Evolutionary conservation across 2,888 invertebrate genomes (phyloP).

Genomic region (Conchocele bisecta): DNA sequence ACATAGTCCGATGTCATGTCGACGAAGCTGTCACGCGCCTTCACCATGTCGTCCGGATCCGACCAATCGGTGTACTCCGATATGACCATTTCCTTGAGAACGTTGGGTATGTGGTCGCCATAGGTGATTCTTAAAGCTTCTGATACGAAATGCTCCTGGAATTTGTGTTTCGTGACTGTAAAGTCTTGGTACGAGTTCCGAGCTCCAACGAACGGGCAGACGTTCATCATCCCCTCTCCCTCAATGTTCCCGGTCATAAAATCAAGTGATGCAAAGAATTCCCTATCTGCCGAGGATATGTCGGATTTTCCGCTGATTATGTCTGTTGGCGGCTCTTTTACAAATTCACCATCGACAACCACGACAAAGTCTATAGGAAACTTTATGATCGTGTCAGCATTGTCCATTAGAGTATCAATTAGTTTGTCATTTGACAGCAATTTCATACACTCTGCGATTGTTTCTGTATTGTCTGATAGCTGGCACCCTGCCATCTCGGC

Average conservation of each 20-base stretch:
- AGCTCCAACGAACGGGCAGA: neutral
- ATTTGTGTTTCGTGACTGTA: neutral
- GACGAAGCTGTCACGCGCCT: neutral
- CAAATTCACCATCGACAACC: neutral
- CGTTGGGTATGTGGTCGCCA: neutral
- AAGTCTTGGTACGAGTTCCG: neutral
- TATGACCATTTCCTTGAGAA: neutral
- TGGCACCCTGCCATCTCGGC: neutral
- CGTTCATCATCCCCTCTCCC: neutral
- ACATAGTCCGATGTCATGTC: conserved; percentile 3
- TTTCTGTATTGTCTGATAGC: neutral
- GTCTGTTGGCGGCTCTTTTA: neutral
- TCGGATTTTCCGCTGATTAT: neutral
- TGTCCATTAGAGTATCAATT: neutral
- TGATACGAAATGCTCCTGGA: neutral
- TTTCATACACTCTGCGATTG: neutral
- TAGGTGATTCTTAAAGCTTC: neutral
- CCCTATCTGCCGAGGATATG: neutral
- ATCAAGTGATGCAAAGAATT: neutral
- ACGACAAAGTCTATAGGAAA: conserved; percentile 5
- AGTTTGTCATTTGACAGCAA: neutral
- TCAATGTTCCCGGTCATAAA: neutral
- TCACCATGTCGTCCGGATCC: neutral
- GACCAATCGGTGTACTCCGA: neutral
- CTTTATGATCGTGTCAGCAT: neutral